Base-by-base conservation (phyloP, 1,140 invertebrate species). In the Ostrea denselamellosa region DNA sequence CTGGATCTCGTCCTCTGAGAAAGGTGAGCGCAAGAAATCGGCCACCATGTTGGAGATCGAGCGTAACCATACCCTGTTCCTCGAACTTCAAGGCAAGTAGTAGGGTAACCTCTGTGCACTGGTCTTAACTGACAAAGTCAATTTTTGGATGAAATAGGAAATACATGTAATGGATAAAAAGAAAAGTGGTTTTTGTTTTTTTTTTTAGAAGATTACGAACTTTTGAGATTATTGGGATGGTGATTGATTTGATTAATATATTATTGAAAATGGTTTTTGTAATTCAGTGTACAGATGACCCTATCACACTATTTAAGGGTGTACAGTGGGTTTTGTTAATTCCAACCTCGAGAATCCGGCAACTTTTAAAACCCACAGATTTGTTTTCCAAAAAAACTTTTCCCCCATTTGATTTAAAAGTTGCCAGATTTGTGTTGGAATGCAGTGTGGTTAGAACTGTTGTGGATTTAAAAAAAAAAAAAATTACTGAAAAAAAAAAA, bases 31-130 rank as follows among this genome's bases (percentile, higher is more conserved):
- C 89, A 97, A 97, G 92, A 98, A 98, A n/a, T 96, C 98, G 84
- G 97, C 97, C 90, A 98, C 97, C 90, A 95, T 98, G 53, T 97
- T 97, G 94, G 97, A 98, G 95, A 98, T 98, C 87, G 98, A 98
- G 94, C 96, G 97, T 93, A 98, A 98, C 94, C 95, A 98, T 77
- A 97, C 98, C 92, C 95, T 97, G 89, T 96, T 98, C 96, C 96
- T 98, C 91, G 97, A 97, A 87, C 97, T 98, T 94, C 97, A 98
- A 97, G 98, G 98, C 98, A 95, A 93, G 92, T 89, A 90, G 65
- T 68, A 86, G 2, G 34, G 44, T 28, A 53, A 54, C 52, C 25
- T 28, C 86, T 58, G 83, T 87, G 89, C 88, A 87, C 88, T 87
- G 86, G 56, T 19, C 1, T 62, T 12, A 56, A 56, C n/a, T 19